Evolutionary conservation across 2,797 vertebrate genomes (phyloP), one percentile per base, ranked within the genome.

Genomic region (Acanthurus lineatus): DNA sequence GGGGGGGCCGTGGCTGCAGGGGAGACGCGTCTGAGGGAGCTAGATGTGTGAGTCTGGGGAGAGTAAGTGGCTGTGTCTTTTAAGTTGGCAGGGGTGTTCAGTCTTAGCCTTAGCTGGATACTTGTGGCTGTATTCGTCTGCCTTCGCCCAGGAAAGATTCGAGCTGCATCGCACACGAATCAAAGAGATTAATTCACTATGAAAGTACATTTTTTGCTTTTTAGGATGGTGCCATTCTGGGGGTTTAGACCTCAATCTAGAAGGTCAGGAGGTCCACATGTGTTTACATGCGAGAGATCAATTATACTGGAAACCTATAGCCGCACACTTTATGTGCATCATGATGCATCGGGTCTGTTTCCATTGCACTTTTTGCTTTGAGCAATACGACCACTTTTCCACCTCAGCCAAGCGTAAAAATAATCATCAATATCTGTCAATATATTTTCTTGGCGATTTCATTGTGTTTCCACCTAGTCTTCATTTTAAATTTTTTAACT

Each of bases 51-150:
- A 87, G 86, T 88, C 80, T 76, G 81, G 69, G 56, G 86, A 92
- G 92, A 94, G 76, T 90, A 90, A 94, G 92, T 88, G 86, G 77
- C 76, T 76, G 60, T 93, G 91, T 93, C 91, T 88, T 77, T 82
- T 72, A 79, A 67, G 81, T 82, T 93, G 92, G 91, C 92, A 92
- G 87, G 69, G 72, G 84, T 73, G 88, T 89, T 93, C 79, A 85
- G 93, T 94, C 90, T 94, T 85, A 25, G 87, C 79, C 71, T 81
- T 73, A 86, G 91, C 85, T 16, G 59, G 47, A 42, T 69, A 90
- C 88, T 89, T 9, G 77, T 87, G 88, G 86, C 88, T 89, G 86
- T 93, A 82, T 91, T 91, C 77, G 86, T 85, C 87, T 79, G 84
- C 82, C 82, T 7, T 42, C 15, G 51, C 67, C 0, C 60, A 69